Conservation (phyloP, 2,113 vertebrate genomes). For the Nesogale talazaci region DNA sequence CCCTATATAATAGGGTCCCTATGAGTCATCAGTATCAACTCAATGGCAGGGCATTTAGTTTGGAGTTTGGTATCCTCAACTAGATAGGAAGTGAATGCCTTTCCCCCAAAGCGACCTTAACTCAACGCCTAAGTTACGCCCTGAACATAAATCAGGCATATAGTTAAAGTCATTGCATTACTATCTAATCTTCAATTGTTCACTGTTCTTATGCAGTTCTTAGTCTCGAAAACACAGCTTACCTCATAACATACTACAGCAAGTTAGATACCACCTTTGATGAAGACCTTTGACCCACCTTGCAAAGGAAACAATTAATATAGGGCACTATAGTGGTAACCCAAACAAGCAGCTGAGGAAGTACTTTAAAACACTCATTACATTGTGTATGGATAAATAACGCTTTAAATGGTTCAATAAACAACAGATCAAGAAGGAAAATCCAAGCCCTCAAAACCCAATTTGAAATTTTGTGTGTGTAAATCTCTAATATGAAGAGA, state of each 20-base stretch:
- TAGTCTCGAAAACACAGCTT: conserved; percentile 22
- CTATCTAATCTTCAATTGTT: not conserved
- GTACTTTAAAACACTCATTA: conserved; percentile 43
- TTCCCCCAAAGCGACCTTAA: not conserved
- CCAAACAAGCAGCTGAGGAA: not conserved
- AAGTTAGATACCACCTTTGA: conserved; percentile 3
- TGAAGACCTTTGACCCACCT: not conserved
- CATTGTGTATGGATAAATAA: not conserved
- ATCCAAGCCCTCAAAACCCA: not conserved
- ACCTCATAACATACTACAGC: not conserved
- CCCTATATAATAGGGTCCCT: too few species aligned
- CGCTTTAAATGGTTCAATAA: conserved; percentile 39
- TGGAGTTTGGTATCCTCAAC: not conserved
- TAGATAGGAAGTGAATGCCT: conserved; percentile 19
- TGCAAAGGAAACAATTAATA: conserved; percentile 37
- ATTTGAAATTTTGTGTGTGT: not conserved
- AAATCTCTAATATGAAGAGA: not conserved
- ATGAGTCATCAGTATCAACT: too few species aligned
- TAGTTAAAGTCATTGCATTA: not conserved
- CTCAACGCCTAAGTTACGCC: not conserved
- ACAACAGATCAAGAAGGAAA: not conserved
- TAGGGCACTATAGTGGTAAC: not conserved
- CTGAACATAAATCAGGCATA: not conserved
- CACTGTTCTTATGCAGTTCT: not conserved
- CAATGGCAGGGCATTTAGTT: too few species aligned